Conservation (phyloP, 2,888 invertebrate genomes). For the Ypsolopha scabrella region DNA sequence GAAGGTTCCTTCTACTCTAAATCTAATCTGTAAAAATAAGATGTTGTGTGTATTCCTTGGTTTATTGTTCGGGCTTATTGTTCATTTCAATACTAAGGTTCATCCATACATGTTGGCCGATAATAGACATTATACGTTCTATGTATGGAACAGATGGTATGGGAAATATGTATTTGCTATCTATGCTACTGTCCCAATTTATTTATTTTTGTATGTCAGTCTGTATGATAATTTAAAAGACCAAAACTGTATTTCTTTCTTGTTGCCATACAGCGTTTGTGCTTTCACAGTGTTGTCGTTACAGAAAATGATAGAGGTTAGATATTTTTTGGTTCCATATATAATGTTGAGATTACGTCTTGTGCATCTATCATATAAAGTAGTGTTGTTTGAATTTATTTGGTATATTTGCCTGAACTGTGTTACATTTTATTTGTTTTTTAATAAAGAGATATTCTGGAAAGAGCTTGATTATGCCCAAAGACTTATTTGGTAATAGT, state of each 20-base stretch:
- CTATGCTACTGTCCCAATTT: constrained; percentile 79
- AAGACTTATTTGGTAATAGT: constrained; percentile 87
- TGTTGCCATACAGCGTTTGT: constrained; percentile 72
- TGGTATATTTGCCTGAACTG: constrained; percentile 77
- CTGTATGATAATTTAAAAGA: constrained; percentile 62
- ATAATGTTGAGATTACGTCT: constrained; percentile 81
- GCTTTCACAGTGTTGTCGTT: constrained; percentile 76
- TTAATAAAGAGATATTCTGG: constrained; percentile 85
- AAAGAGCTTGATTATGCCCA: constrained; percentile 77
- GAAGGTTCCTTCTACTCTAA: constrained; percentile 54
- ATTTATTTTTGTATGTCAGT: constrained; percentile 74
- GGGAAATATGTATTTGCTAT: constrained; percentile 74
- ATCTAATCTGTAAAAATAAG: constrained; percentile 47
- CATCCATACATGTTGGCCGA: constrained; percentile 96
- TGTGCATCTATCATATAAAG: constrained; percentile 49
- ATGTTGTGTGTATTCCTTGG: constrained; percentile 32
- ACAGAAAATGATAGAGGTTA: constrained; percentile 89
- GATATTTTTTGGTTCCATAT: constrained; percentile 96
- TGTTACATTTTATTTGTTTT: constrained; percentile 80
- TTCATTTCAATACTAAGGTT: constrained; percentile 81
- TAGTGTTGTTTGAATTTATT: constrained; percentile 72
- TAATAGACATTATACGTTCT: constrained; percentile 96
- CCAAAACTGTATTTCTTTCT: constrained; percentile 63
- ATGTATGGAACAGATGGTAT: constrained; percentile 91
- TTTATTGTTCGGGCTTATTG: constrained; percentile 48